phyloP scores from a whole-genome alignment of 2,888 invertebrate genomes.

The Rhagophthalmus giganteus region DNA sequence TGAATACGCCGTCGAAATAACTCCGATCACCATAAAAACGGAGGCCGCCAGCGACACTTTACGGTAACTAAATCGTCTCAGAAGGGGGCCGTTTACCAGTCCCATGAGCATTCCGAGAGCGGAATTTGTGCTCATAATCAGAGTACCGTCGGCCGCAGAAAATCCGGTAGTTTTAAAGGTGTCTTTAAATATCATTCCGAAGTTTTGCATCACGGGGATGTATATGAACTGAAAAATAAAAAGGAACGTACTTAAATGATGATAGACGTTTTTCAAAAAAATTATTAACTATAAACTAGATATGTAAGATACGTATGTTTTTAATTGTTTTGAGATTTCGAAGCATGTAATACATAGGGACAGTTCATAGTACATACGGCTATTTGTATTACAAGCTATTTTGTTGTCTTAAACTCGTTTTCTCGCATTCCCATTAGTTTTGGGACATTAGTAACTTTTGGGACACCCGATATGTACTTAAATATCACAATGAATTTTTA shows the following conservation, averaged over 20 bases:
- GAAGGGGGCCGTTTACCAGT: slow-evolving; percentile 65
- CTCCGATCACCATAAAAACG: slow-evolving; percentile 59
- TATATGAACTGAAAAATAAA: slow-evolving; percentile 31
- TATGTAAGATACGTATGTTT: too few species aligned
- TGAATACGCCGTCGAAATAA: slow-evolving; percentile 63
- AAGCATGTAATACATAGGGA: too few species aligned
- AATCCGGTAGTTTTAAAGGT: slow-evolving; percentile 62
- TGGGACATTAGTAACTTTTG: too few species aligned
- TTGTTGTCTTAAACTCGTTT: too few species aligned
- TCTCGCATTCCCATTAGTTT: too few species aligned
- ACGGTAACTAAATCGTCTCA: slow-evolving; percentile 65
- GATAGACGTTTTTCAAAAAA: too few species aligned
- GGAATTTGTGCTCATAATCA: slow-evolving; percentile 68
- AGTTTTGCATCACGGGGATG: slow-evolving; percentile 60
- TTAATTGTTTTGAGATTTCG: too few species aligned
- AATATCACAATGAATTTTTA: too few species aligned
- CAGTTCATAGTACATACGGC: too few species aligned
- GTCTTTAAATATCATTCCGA: slow-evolving; percentile 69
- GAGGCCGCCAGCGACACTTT: slow-evolving; percentile 65
- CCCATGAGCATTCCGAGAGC: slow-evolving; percentile 70
- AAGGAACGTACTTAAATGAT: background rate
- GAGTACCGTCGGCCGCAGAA: slow-evolving; percentile 63
- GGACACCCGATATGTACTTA: too few species aligned
- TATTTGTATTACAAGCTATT: too few species aligned
- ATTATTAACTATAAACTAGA: too few species aligned